phyloP scores from a whole-genome alignment of 2,888 invertebrate genomes.

The Phasia obesa region DNA sequence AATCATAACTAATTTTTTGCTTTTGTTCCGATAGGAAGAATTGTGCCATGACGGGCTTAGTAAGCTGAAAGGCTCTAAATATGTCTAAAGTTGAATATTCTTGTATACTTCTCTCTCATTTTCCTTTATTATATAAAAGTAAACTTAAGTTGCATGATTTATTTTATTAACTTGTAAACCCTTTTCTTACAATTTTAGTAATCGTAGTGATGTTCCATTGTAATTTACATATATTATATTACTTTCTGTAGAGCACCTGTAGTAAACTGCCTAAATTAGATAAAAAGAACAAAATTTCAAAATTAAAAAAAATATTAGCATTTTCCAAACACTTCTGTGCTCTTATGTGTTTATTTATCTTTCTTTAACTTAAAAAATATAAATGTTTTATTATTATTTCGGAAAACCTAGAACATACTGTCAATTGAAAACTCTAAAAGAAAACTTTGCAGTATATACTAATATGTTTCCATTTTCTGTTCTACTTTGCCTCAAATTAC shows the following conservation, averaged over 20 bases:
- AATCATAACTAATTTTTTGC: too few species aligned
- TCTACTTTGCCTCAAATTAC: neutral
- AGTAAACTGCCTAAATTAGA: constrained; percentile 40
- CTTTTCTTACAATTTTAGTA: constrained; percentile 6
- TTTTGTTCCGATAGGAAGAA: too few species aligned
- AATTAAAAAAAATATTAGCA: constrained; percentile 49
- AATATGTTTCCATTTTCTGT: neutral
- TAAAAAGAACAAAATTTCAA: constrained; percentile 13
- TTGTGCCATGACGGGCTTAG: too few species aligned
- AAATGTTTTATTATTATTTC: constrained; percentile 51
- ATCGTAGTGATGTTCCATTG: constrained; percentile 23
- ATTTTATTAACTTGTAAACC: constrained; percentile 17
- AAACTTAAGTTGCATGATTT: constrained; percentile 52
- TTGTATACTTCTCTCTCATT: constrained; percentile 28
- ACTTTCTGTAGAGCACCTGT: constrained; percentile 37
- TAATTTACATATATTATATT: constrained; percentile 16
- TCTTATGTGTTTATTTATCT: constrained; percentile 23
- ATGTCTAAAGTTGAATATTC: neutral
- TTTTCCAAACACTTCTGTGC: constrained; percentile 48
- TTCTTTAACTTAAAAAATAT: constrained; percentile 25
- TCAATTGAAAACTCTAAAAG: neutral
- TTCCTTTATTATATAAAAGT: constrained; percentile 12
- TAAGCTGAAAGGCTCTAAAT: too few species aligned
- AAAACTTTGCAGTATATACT: neutral
- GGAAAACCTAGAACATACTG: constrained; percentile 29